A percentile compares a stretch with the other conserved stretches of the same genome.
Evolutionary conservation across 2,113 vertebrate species (phyloP).

Genomic region (Ascaphus truei): DNA sequence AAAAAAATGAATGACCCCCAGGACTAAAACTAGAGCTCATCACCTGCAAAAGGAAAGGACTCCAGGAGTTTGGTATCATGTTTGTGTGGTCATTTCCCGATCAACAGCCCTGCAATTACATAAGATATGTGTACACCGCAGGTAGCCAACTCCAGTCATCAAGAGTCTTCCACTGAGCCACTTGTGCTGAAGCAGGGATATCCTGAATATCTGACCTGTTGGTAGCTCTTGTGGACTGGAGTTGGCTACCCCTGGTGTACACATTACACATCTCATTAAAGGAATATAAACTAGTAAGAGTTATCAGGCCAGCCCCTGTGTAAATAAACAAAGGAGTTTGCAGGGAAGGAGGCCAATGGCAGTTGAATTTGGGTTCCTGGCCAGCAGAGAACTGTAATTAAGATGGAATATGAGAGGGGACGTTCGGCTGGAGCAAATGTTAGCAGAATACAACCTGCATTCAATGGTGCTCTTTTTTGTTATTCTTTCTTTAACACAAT

Average conservation of each 20-base stretch:
- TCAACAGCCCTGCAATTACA: background rate
- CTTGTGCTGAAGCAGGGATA: too few relatives aligned
- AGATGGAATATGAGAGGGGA: background rate
- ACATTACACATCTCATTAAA: constrained; percentile 24
- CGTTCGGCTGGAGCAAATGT: background rate
- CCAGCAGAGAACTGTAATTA: background rate
- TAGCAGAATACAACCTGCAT: too few relatives aligned
- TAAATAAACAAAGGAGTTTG: constrained; percentile 40
- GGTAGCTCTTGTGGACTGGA: too few relatives aligned
- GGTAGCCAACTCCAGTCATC: too few relatives aligned
- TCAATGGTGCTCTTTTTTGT: too few relatives aligned
- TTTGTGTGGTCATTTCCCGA: constrained; percentile 3
- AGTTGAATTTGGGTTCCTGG: constrained; percentile 39
- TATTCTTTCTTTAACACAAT: too few relatives aligned
- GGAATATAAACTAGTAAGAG: constrained; percentile 5
- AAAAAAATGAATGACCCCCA: background rate
- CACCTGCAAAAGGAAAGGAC: too few relatives aligned
- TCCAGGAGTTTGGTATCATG: too few relatives aligned
- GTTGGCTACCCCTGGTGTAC: constrained; percentile 23
- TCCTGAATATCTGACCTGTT: too few relatives aligned
- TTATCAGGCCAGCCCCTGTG: constrained; percentile 29
- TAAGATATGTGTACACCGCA: background rate
- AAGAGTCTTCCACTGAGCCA: too few relatives aligned
- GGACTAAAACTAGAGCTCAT: background rate
- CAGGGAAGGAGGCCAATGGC: constrained; percentile 45